Evolutionary conservation across 2,797 vertebrate species (phyloP).

Genomic region (Numenius phaeopus): DNA sequence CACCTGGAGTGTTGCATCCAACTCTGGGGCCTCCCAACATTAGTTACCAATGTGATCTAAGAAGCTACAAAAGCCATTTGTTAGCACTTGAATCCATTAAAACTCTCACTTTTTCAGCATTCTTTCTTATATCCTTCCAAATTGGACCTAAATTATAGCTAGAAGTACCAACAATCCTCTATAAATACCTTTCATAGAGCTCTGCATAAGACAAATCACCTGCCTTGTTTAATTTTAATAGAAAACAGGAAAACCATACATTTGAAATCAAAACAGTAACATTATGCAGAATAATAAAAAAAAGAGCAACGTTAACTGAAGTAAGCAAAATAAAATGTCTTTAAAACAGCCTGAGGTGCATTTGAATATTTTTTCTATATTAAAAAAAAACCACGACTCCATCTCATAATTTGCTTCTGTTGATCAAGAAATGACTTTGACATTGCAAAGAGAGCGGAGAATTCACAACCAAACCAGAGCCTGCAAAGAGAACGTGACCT

Average conservation of each 20-base stretch:
- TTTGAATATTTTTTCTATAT: neutral
- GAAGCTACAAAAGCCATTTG: neutral
- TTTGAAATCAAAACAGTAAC: neutral
- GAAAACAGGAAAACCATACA: neutral
- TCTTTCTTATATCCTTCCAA: neutral
- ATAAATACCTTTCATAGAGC: neutral
- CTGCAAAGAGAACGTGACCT: conserved; percentile 22
- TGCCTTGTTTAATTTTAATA: neutral
- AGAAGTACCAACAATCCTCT: neutral
- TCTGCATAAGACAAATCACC: neutral
- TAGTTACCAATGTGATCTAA: neutral
- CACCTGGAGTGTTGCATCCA: neutral
- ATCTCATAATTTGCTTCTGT: neutral
- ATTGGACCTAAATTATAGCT: neutral
- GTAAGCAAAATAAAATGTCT: neutral
- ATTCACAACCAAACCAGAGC: neutral
- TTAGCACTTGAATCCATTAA: neutral
- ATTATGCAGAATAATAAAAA: neutral
- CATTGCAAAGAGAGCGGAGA: neutral
- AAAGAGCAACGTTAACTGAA: neutral
- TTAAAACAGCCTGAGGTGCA: neutral
- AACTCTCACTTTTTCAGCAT: neutral
- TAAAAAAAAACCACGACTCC: neutral
- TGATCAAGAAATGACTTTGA: neutral
- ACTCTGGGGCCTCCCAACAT: neutral